Evolutionary conservation across 2,888 invertebrate genomes (phyloP).

Genomic region (Lamellibrachia satsuma): DNA sequence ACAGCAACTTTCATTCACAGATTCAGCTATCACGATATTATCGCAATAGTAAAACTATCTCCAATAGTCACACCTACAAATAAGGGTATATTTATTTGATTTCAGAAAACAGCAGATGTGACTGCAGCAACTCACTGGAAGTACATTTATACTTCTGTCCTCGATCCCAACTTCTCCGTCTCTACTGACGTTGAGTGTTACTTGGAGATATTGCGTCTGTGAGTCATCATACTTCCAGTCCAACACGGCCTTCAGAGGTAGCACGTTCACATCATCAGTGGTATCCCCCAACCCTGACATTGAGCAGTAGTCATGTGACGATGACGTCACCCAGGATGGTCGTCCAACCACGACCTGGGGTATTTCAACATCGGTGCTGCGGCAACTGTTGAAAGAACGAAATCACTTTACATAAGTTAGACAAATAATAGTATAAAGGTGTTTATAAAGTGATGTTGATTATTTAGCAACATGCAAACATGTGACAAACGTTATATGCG

Average conservation of each 20-base stretch:
- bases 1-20: too few relatives aligned
- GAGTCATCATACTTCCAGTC: slow-evolving; percentile 38
- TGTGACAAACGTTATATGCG: too few relatives aligned
- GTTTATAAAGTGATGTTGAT: too few relatives aligned
- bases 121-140: not conserved
- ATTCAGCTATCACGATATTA: too few relatives aligned
- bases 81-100: not conserved
- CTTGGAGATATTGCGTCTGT: slow-evolving; percentile 27
- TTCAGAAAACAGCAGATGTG: not conserved
- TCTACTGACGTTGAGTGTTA: slow-evolving; percentile 19
- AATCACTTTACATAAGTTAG: not conserved
- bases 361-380: slow-evolving; percentile 25
- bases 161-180: not conserved
- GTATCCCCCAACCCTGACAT: not conserved
- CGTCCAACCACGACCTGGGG: slow-evolving; percentile 29
- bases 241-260: slow-evolving; percentile 29
- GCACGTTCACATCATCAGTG: not conserved
- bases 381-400: slow-evolving; percentile 19
- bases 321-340: not conserved
- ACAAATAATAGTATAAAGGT: too few relatives aligned
- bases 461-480: too few relatives aligned
- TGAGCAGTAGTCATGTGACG: not conserved
- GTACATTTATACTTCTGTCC: not conserved
- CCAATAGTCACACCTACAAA: too few relatives aligned
- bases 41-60: too few relatives aligned